Evolutionary conservation across 2,113 vertebrate genomes (phyloP), one percentile per base, ranked within the genome.

Genomic region (Neoarius graeffei): DNA sequence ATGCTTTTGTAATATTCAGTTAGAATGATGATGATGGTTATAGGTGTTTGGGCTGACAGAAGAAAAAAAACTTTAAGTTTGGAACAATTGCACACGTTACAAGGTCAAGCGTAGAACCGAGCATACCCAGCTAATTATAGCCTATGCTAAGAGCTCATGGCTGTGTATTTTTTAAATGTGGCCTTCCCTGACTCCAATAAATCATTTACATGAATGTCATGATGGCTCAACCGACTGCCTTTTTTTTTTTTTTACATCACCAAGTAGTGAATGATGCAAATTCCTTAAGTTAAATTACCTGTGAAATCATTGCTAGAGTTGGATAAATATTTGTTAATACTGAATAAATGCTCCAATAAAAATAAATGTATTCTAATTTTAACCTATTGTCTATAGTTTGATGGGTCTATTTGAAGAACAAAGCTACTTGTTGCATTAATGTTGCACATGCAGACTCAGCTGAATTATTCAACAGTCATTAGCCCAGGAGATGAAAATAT

Each of bases 61-160:
- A 71, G 13, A 69, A 71, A 71, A 42, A 42, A 50, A 25, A 50
- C 56, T 2, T 71, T 11, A 48, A 35, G 6, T 59, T 54, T 17
- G 69, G 52, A 64, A 60, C 77, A 54, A 83, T 67, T 62, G n/a
- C 27, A 30, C 27, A 27, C 15, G 42, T 42, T 42, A 60, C 0
- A 77, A 67, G 60, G 27, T 71, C 25, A 27, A 83, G 60, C 27
- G 5, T n/a, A n/a, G 23, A 80, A 64, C 52, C 4, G 5, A 76
- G 19, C 62, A 66, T 71, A 50, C 25, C 23, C 59, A 74, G 59
- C 81, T 90, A 88, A 86, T 90, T 88, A 86, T 90, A 90, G 66
- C 83, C 50, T 17, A 20, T 25, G 76, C 48, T 81, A 35, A n/a
- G 54, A 64, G 80, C 57, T 82, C 25, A 30, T 60, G 56, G 67